Percentiles rank a stretch among this genome's conserved stretches.
Conservation (phyloP, 2,113 vertebrate species). For the Nipponia nippon region DNA sequence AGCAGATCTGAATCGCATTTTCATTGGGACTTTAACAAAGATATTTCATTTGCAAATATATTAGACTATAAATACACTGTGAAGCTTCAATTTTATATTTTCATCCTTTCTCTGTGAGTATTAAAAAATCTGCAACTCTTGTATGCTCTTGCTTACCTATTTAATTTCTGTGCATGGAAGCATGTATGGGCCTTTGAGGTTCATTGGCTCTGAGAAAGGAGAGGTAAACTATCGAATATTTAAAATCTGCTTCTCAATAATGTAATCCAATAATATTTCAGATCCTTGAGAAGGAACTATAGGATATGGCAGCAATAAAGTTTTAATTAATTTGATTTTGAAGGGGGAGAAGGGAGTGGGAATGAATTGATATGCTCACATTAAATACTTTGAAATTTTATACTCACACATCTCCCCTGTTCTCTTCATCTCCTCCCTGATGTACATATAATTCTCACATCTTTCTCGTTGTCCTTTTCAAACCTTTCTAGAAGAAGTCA, state of each 20-base stretch:
- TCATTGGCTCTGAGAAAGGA: neutral
- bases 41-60: neutral
- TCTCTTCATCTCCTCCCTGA: too few species aligned
- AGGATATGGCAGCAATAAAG: neutral
- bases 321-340: neutral
- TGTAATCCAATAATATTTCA: neutral
- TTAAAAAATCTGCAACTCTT: neutral
- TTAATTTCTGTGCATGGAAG: neutral
- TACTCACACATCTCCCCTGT: too few species aligned
- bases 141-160: neutral
- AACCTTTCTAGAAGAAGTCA: too few species aligned
- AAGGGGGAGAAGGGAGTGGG: neutral
- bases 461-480: too few species aligned
- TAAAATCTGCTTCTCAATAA: neutral
- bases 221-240: neutral
- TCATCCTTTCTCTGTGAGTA: neutral
- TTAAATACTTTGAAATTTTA: too few species aligned
- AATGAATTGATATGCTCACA: neutral
- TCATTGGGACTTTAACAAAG: neutral
- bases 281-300: neutral
- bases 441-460: too few species aligned
- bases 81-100: neutral
- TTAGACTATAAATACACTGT: neutral
- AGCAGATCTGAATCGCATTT: neutral
- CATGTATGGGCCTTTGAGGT: neutral